Evolutionary conservation across 2,888 invertebrate genomes (phyloP).

Genomic region (Amitus sp.): DNA sequence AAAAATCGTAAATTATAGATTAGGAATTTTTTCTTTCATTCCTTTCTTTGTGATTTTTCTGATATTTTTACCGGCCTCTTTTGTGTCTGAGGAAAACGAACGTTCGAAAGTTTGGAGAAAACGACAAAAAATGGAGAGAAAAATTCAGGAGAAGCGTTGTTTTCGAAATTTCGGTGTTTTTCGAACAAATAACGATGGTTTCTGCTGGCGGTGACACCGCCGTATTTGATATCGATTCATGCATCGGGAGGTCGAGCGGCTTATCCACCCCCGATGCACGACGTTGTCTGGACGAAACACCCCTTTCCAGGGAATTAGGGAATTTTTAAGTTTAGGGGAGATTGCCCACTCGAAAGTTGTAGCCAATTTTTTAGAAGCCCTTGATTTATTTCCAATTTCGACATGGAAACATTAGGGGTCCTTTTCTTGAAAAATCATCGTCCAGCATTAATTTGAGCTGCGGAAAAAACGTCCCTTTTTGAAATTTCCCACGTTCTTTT

Average conservation of each 20-base stretch:
- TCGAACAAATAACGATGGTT: constrained; percentile 5
- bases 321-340: constrained; percentile 56
- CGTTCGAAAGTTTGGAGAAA: too few relatives aligned
- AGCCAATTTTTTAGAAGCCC: constrained; percentile 62
- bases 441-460: too few relatives aligned
- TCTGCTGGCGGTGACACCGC: constrained; percentile 34
- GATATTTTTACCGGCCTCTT: too few relatives aligned
- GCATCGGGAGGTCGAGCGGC: constrained; percentile 36
- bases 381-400: constrained; percentile 59
- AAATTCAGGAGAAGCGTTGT: too few relatives aligned
- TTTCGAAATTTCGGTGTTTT: neutral
- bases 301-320: constrained; percentile 58
- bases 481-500: too few relatives aligned
- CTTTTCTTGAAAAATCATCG: constrained; percentile 34
- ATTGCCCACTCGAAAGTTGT: constrained; percentile 60
- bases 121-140: too few relatives aligned
- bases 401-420: constrained; percentile 30
- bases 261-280: constrained; percentile 21
- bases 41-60: too few relatives aligned
- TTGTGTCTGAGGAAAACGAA: too few relatives aligned
- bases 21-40: too few relatives aligned
- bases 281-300: constrained; percentile 28
- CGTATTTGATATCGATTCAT: constrained; percentile 49
- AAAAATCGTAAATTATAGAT: too few relatives aligned
- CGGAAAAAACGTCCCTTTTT: too few relatives aligned